phyloP scores from a whole-genome alignment of 2,113 vertebrate species.

The Alethe diademata region DNA sequence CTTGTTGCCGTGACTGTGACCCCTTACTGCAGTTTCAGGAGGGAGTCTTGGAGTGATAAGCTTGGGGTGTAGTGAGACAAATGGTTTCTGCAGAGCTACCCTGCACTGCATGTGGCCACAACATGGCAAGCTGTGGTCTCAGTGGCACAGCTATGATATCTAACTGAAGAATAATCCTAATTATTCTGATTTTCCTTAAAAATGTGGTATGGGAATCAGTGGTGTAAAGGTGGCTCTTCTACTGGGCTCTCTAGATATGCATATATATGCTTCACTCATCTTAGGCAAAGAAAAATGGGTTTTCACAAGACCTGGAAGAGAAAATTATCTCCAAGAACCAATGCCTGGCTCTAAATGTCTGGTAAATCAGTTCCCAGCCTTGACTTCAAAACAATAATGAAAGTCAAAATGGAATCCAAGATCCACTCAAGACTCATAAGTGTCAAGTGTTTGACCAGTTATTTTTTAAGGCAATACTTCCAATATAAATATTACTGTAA shows the following conservation, averaged over 20 bases:
- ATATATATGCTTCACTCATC: background rate
- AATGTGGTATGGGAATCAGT: background rate
- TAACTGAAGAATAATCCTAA: background rate
- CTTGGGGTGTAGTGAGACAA: too few relatives aligned
- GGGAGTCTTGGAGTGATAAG: too few relatives aligned
- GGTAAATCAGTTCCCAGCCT: background rate
- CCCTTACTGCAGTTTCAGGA: too few relatives aligned
- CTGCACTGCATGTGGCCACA: too few relatives aligned
- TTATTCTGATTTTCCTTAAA: background rate
- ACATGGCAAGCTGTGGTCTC: background rate
- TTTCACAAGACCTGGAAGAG: background rate
- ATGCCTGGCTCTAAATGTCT: background rate
- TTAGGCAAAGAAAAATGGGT: background rate
- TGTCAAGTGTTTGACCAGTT: background rate
- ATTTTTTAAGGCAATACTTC: background rate
- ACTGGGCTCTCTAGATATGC: background rate
- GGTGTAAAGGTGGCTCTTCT: background rate
- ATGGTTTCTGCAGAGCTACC: too few relatives aligned
- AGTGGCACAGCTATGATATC: background rate
- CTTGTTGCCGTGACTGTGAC: too few relatives aligned
- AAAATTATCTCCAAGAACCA: background rate
- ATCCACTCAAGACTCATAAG: background rate
- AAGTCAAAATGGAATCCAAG: background rate
- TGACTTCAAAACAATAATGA: background rate
- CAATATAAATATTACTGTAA: background rate